Evolutionary conservation across 2,113 vertebrate genomes (phyloP).

Genomic region (Brachyistius frenatus): DNA sequence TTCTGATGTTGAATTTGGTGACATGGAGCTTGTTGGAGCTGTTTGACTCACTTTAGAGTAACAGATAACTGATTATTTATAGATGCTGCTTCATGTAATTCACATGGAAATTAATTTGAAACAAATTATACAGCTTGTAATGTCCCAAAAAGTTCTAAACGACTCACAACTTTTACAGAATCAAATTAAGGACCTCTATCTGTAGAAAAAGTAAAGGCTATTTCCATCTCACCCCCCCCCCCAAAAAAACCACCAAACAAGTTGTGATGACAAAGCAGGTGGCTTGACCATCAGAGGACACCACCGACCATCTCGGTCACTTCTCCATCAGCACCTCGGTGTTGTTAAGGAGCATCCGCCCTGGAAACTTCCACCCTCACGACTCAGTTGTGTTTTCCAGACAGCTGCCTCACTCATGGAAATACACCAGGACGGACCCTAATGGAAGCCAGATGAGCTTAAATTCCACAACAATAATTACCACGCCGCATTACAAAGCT

Average conservation of each 20-base stretch:
- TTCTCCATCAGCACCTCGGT: conserved; percentile 37
- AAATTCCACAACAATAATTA: conserved; percentile 71
- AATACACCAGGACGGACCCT: conserved; percentile 43
- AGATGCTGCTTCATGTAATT: no score
- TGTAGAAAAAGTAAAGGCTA: neutral
- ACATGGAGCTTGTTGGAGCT: no score
- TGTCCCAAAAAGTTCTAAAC: neutral
- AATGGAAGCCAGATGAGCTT: conserved; percentile 76
- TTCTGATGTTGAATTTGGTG: no score
- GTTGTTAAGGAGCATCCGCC: conserved; percentile 41
- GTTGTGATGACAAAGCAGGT: conserved; percentile 40
- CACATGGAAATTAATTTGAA: no score
- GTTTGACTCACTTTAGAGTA: no score
- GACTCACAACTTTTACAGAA: neutral
- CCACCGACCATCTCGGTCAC: conserved; percentile 4
- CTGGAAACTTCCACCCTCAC: conserved; percentile 67
- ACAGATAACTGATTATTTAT: no score
- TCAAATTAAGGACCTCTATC: neutral
- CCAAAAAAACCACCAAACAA: neutral
- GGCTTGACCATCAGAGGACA: conserved; percentile 22
- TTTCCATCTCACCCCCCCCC: neutral
- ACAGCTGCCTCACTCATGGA: conserved; percentile 67
- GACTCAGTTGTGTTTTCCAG: conserved; percentile 60
- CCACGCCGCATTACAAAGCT: conserved; percentile 55
- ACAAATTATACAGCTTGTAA: neutral